Evolutionary conservation across 2,888 invertebrate genomes (phyloP).

Genomic region (Steromphala cineraria): DNA sequence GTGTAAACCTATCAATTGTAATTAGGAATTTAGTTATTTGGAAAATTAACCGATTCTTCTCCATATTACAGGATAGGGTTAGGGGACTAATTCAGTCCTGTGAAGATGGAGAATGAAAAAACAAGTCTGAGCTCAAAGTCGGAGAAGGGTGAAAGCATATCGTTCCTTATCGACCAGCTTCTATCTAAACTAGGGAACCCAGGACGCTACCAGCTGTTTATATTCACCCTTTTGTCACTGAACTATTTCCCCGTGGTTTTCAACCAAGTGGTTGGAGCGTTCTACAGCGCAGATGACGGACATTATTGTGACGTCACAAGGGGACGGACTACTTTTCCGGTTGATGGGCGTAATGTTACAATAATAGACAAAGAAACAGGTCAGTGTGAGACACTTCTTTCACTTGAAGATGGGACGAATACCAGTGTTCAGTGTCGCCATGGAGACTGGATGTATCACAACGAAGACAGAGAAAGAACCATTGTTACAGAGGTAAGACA

Average conservation of each 20-base stretch:
- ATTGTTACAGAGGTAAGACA: slow-evolving; percentile 29
- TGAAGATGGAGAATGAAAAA: too few relatives aligned
- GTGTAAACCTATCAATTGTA: too few relatives aligned
- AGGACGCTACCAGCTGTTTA: slow-evolving; percentile 42
- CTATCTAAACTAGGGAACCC: slow-evolving; percentile 35
- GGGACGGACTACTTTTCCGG: neutral
- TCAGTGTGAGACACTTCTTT: slow-evolving; percentile 20
- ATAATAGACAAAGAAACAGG: neutral
- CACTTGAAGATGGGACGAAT: neutral
- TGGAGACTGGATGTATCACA: slow-evolving; percentile 18
- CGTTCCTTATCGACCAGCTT: slow-evolving; percentile 29
- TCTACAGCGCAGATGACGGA: slow-evolving; percentile 41
- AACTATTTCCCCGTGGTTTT: slow-evolving; percentile 47
- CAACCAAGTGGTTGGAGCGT: slow-evolving; percentile 49
- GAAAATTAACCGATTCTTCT: too few relatives aligned
- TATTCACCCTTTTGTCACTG: slow-evolving; percentile 42
- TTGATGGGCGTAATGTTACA: neutral
- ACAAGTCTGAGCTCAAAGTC: too few relatives aligned
- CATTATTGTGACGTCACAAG: slow-evolving; percentile 28
- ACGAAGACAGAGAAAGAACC: slow-evolving; percentile 18
- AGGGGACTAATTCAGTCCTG: too few relatives aligned
- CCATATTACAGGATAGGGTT: too few relatives aligned
- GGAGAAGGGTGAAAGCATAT: too few relatives aligned
- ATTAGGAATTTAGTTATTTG: too few relatives aligned
- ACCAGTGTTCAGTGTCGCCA: slow-evolving; percentile 13